Base-by-base conservation (phyloP, 2,888 invertebrate species). In the Metalampra italica region DNA sequence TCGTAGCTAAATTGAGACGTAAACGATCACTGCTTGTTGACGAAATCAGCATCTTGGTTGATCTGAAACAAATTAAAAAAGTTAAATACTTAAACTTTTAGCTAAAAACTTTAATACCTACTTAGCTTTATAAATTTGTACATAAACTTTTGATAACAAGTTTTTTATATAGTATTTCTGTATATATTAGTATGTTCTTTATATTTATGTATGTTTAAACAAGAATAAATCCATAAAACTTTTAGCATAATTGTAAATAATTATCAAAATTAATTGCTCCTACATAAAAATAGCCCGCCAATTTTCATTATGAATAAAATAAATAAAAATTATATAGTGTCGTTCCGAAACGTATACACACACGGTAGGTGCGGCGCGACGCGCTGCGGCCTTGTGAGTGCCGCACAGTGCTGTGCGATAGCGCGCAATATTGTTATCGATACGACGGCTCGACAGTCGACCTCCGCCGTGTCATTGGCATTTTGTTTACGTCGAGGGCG, bases 401-500 rank as follows among this genome's bases (percentile, higher is more conserved):
- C 36, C 72, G 68, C 29, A 74, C 76, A 86, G 86, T 84, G 87
- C 56, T 82, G 74, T 72, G 74, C 73, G 80, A 75, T 75, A 76
- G 60, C 62, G 62, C 56, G 62, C 71, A 64, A 66, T 74, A 71
- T 66, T 67, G 66, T 68, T 87, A 86, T 88, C 87, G 88, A 88
- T 82, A 82, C 67, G 63, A 60, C 64, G 60, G 60, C 54, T 46
- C 57, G 56, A 50, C 58, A 62, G 53, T 57, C 74, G 77, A 75
- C 76, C 76, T 76, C 22, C 70, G 77, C 71, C 70, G 77, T 85
- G 88, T 88, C 88, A 86, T 84, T 88, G 86, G 83, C 85, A 82
- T 74, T 80, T 64, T 80, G 82, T 85, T 85, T 82, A 86, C 56
- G 53, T 52, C 57, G 74, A 67, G 14, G 74, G 72, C 71, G 76